Conservation (phyloP, 2,888 invertebrate species). For the Volucella inflata region DNA sequence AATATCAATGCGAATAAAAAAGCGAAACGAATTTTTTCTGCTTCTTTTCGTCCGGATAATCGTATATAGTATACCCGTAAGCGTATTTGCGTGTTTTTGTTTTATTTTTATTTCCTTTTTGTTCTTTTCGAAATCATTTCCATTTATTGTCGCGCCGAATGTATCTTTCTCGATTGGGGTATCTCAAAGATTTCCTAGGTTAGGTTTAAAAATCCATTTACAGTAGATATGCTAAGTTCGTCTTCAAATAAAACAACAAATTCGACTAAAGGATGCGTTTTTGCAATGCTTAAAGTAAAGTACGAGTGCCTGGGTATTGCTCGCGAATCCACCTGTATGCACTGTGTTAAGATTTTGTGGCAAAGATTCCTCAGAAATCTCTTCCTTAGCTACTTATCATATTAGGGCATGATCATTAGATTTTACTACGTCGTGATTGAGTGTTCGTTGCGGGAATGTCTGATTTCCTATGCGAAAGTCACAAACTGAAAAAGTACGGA, state of each 20-base stretch:
- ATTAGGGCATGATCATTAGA: constrained; percentile 69
- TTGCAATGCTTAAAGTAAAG: constrained; percentile 42
- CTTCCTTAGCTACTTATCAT: constrained; percentile 56
- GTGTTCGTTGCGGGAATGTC: constrained; percentile 20
- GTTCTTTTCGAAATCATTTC: constrained; percentile 69
- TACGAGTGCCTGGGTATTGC: background rate
- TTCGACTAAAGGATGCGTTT: constrained; percentile 49
- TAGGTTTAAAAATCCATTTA: constrained; percentile 72
- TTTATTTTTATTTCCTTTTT: constrained; percentile 3
- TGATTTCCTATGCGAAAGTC: constrained; percentile 6
- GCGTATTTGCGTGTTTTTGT: constrained; percentile 14
- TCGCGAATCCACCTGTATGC: constrained; percentile 48
- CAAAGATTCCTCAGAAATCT: constrained; percentile 43
- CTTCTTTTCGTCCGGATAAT: constrained; percentile 2
- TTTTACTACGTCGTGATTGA: constrained; percentile 68
- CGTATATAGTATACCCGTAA: background rate
- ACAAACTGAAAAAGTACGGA: background rate
- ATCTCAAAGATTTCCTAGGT: constrained; percentile 55
- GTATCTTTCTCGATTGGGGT: constrained; percentile 32
- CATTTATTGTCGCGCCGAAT: constrained; percentile 69
- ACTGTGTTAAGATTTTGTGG: background rate
- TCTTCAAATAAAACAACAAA: constrained; percentile 12
- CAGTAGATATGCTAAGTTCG: constrained; percentile 71
- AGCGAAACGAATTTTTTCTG: constrained; percentile 55
- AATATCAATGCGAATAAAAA: constrained; percentile 52